Evolutionary conservation across 2,888 invertebrate genomes (phyloP), one percentile per base, ranked within the genome.

Genomic region (Celastrina argiolus): DNA sequence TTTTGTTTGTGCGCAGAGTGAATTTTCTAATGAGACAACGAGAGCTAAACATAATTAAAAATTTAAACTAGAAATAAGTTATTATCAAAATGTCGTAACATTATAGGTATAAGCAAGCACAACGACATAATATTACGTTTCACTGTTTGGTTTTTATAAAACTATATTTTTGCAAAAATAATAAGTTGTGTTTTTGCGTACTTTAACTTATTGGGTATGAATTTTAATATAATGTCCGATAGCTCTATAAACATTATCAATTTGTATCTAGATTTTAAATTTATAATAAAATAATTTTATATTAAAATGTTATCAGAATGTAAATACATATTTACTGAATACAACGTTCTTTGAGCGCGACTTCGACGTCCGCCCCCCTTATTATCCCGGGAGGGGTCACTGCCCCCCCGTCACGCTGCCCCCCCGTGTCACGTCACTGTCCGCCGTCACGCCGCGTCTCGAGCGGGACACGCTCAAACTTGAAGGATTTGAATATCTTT

Each of bases 341-440:
- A 83, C 83, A 82, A 56, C 18, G 31, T 31, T 66, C 31, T 81
- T 81, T 81, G 81, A 84, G 83, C 78, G 77, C 82, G 83, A 83
- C 79, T 83, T 82, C 79, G 79, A 72, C 22, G 42, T 73, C 69
- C 81, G 80, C 78, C 85, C 84, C 85, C 86, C 87, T 88, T 87
- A 87, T 88, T 87, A 87, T 83, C 85, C 83, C 71, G 79, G 78
- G 76, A 82, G 84, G 83, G 82, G 83, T 83, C 84, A 83, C 80
- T 80, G 80, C 80, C 77, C 79, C 80, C 78, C 75, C 69, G 65
- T 74, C 71, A 69, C 74, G 75, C 74, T 71, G 69, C 74, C 74
- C 77, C 75, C 75, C 78, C 18, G 51, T 51, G 88, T 90, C 89
- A 88, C 89, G 88, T 90, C 90, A 90, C 87, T 89, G 88, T 89